Conservation (phyloP, 2,113 vertebrate genomes). For the Cebus imitator region DNA sequence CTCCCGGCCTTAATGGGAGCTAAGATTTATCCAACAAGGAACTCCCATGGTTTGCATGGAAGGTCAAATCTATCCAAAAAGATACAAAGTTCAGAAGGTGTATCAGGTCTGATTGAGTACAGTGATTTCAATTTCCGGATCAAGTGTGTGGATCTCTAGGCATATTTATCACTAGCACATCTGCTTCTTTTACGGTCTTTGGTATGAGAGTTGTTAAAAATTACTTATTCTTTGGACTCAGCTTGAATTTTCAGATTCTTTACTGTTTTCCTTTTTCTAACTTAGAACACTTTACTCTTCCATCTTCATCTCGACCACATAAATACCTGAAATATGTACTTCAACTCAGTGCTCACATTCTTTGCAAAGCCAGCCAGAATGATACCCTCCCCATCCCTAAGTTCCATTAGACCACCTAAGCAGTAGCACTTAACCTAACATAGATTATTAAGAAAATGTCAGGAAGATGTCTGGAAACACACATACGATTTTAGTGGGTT, state of each 20-base stretch:
- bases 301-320: neutral
- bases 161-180: neutral
- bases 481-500: neutral
- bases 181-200: neutral
- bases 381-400: neutral
- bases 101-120: neutral
- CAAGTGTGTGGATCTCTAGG: neutral
- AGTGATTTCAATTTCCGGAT: neutral
- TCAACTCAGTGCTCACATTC: neutral
- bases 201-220: neutral
- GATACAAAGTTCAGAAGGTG: neutral
- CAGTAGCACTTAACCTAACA: neutral
- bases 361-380: neutral
- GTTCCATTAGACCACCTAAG: neutral
- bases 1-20: neutral
- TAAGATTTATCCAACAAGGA: neutral
- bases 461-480: neutral
- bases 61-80: neutral
- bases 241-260: neutral
- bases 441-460: neutral
- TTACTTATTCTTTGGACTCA: neutral
- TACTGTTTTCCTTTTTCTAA: neutral
- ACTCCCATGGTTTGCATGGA: neutral
- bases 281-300: neutral
- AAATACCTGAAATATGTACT: neutral